Evolutionary conservation across 2,888 invertebrate genomes (phyloP).

Genomic region (Agapostemon virescens): DNA sequence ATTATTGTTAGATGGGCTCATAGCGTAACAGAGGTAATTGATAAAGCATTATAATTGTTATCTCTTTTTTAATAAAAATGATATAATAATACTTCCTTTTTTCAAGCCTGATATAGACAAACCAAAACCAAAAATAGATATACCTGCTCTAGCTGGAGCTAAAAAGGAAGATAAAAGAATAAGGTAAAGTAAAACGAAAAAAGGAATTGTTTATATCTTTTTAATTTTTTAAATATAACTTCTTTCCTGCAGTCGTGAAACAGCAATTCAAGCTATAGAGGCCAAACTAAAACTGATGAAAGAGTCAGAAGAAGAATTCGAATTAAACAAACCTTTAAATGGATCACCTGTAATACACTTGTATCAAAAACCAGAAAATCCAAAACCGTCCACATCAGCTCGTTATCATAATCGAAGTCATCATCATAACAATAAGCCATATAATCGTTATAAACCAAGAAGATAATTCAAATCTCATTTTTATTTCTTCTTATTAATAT

Average conservation of each 20-base stretch:
- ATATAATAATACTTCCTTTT: slow-evolving; percentile 23
- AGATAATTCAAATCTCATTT: slow-evolving; percentile 71
- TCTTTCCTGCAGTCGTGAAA: slow-evolving; percentile 84
- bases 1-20: slow-evolving; percentile 92
- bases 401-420: slow-evolving; percentile 72
- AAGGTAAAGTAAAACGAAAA: slow-evolving; percentile 67
- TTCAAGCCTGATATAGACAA: slow-evolving; percentile 88
- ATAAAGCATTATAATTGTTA: slow-evolving; percentile 15
- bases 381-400: slow-evolving; percentile 78
- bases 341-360: slow-evolving; percentile 87
- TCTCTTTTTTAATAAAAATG: background rate
- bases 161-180: slow-evolving; percentile 83
- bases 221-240: slow-evolving; percentile 14
- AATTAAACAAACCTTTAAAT: slow-evolving; percentile 87
- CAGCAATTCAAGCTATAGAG: slow-evolving; percentile 93
- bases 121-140: slow-evolving; percentile 88
- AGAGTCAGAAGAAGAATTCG: slow-evolving; percentile 86
- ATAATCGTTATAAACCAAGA: slow-evolving; percentile 76
- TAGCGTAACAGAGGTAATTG: slow-evolving; percentile 85
- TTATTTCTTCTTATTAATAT: slow-evolving; percentile 40
- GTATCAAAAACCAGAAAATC: slow-evolving; percentile 82
- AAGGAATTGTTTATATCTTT: background rate
- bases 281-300: slow-evolving; percentile 91
- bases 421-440: slow-evolving; percentile 76
- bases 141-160: slow-evolving; percentile 88